Evolutionary conservation across 2,888 invertebrate species (phyloP), one percentile per base, ranked within the genome.

Genomic region (Trissonchulus sp.): DNA sequence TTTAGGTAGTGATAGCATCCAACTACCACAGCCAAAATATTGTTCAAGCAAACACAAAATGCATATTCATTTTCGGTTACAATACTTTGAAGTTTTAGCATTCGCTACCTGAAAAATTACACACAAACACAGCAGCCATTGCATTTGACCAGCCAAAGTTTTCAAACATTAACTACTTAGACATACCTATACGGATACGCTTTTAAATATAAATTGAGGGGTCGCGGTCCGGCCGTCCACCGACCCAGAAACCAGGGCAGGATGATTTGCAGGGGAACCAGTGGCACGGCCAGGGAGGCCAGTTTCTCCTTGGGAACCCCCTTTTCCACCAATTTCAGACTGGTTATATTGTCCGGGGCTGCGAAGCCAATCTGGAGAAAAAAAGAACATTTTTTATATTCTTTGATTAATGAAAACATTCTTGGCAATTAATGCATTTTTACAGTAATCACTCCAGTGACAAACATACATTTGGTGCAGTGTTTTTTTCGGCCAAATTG

Each of bases 301-400:
- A 99, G 87, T 81, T 92, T 92, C 84, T 98, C 98, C 83, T 94
- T 93, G 0, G 96, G 94, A 72, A 99, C 92, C 23, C 99, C 99
- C 35, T 92, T 92, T 85, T 97, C 98, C 0, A 98, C 92, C 72
- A 99, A 87, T 86, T 99, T 99, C 77, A 99, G 87, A 1, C 93
- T 92, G 31, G 97, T 93, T 0, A 98, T 93, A 33, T 93, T 92
- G 87, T 99, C 99, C 77, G 93, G 92, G 0, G 97, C 95, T 62
- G 95, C 92, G 87, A 98, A 99, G 1, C 94, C 94, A 79, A 96
- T 89, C 93, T 94, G 84, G 76, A 88, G 76, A 73, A 76, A 73
- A 74, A n/a, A 60, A 23, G 2, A 8, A 38, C n/a, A n/a, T n/a
- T n/a, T n/a, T n/a, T n/a, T 31, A 34, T 33, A 69, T 23, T 2